Base-by-base conservation (phyloP, 2,797 vertebrate genomes). In the Cyprinodon diabolis region DNA sequence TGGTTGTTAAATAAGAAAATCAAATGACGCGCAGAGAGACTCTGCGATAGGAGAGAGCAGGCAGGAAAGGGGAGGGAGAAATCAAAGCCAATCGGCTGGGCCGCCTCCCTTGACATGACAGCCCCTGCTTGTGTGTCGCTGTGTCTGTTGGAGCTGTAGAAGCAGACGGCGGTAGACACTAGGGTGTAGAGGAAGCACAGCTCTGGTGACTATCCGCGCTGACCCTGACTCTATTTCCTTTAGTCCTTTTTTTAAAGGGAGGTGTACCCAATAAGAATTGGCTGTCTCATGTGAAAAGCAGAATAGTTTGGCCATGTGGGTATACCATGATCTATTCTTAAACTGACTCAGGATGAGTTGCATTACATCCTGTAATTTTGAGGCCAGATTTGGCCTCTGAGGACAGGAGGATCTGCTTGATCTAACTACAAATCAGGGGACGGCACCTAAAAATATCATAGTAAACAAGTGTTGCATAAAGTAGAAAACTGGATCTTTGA, bases 1-100 rank as follows among this genome's bases (percentile, higher is more conserved):
- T 94, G 94, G 92, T 94, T 95, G 94, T 95, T 95, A 95, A 95
- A 94, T 94, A 95, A 95, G 94, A 95, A 95, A 94, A 95, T 95
- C 91, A 94, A 93, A 93, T 94, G 94, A 95, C 93, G 93, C 77
- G 86, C 89, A 93, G 91, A 92, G 93, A 92, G 91, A 77, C 84
- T 89, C 84, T 79, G 87, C 68, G 70, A 80, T 80, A 80, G 82
- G 77, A 83, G 80, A 82, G 90, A 85, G 86, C 69, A 71, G 77
- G 66, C 83, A 84, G 89, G 90, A 84, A 87, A 86, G 84, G 88
- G 90, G 90, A 88, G 90, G 92, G 83, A 82, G 77, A 80, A 91
- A 87, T 87, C 87, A 74, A 84, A 92, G 90, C 92, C 93, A 93
- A 93, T 93, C 90, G 58, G 87, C 86, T 84, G 89, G 80, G 79